Conservation (phyloP, 1,140 invertebrate genomes). For the Luehdorfia chinensis region DNA sequence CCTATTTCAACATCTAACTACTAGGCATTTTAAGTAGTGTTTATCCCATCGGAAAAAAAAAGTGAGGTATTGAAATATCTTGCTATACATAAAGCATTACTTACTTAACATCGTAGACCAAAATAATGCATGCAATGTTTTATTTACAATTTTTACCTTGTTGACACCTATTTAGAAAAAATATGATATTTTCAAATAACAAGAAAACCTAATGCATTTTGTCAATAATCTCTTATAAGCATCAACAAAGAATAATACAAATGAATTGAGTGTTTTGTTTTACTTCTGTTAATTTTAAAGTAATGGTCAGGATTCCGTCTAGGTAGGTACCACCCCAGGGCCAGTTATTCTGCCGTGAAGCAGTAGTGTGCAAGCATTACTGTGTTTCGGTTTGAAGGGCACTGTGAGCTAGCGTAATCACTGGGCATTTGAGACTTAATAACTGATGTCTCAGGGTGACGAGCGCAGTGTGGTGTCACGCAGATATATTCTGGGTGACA, state of each 20-base stretch:
- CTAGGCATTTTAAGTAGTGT: constrained; percentile 7
- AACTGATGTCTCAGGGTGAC: too few relatives aligned
- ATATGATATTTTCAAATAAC: constrained; percentile 6
- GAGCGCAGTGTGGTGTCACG: too few relatives aligned
- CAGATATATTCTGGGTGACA: too few relatives aligned
- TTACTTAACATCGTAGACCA: constrained; percentile 3
- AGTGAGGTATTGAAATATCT: constrained; percentile 5
- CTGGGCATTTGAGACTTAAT: too few relatives aligned
- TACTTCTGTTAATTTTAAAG: not conserved
- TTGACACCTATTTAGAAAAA: not conserved
- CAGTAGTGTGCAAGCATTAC: too few relatives aligned
- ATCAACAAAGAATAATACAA: constrained; percentile 19
- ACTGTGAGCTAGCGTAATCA: too few relatives aligned
- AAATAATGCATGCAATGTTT: constrained; percentile 7
- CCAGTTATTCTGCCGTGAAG: too few relatives aligned
- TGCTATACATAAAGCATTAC: constrained; percentile 10
- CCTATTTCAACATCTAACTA: constrained; percentile 7
- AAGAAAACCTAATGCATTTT: too few relatives aligned
- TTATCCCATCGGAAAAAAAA: not conserved
- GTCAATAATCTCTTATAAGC: too few relatives aligned
- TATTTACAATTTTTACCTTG: constrained; percentile 10
- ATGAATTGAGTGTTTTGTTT: not conserved
- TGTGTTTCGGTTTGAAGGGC: too few relatives aligned
- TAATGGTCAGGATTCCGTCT: too few relatives aligned
- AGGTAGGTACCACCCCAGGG: too few relatives aligned